phyloP scores from a whole-genome alignment of 2,888 invertebrate genomes.

The Phasia obesa region DNA sequence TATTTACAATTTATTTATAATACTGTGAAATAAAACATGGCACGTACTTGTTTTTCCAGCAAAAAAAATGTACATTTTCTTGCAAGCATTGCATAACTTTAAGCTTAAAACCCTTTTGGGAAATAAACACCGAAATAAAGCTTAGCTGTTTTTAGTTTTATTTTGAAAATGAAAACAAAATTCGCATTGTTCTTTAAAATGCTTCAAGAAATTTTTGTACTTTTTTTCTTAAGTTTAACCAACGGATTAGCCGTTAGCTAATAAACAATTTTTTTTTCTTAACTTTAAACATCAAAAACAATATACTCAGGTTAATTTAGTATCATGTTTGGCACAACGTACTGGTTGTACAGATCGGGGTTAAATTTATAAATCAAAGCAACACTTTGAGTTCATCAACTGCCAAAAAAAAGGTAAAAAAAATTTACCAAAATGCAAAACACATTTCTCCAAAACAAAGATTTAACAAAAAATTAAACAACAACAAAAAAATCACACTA shows the following conservation, averaged over 20 bases:
- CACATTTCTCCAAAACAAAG: background rate
- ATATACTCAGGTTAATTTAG: constrained; percentile 32
- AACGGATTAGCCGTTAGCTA: constrained; percentile 58
- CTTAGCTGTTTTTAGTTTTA: too few relatives aligned
- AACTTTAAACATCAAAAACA: constrained; percentile 30
- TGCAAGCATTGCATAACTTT: constrained; percentile 15
- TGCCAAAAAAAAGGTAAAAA: background rate
- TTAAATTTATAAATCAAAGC: constrained; percentile 68
- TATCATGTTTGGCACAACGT: constrained; percentile 51
- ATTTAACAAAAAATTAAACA: background rate
- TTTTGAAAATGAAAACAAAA: background rate
- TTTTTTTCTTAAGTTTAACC: constrained; percentile 39
- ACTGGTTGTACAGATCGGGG: constrained; percentile 59
- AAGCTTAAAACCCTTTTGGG: constrained; percentile 48
- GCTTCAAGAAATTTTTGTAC: background rate
- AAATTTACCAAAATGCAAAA: background rate
- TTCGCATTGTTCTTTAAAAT: constrained; percentile 32
- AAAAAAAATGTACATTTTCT: background rate
- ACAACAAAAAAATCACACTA: background rate
- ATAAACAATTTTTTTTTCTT: constrained; percentile 26
- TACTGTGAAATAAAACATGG: constrained; percentile 29
- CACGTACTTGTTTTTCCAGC: constrained; percentile 11
- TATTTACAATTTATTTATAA: constrained; percentile 30
- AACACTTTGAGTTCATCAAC: constrained; percentile 50
- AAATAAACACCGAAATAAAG: too few relatives aligned